Percentiles rank a stretch among this genome's conserved stretches.
Conservation (phyloP, 2,888 invertebrate genomes). For the Drosophila austrosaltans region DNA sequence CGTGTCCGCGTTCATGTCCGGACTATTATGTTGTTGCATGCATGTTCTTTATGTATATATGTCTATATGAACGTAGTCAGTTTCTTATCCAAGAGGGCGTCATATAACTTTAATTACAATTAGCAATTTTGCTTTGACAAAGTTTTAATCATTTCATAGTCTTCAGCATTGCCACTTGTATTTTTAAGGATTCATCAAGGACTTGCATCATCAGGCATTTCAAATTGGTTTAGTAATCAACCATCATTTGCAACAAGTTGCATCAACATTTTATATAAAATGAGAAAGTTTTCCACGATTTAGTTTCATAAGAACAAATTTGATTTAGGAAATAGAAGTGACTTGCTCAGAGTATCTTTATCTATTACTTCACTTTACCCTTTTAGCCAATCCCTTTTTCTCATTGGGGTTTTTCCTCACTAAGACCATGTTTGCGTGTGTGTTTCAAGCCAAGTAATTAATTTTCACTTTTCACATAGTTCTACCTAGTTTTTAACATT, state of each 20-base stretch:
- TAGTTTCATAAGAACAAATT: too few relatives aligned
- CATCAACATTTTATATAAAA: too few relatives aligned
- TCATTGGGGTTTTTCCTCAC: not conserved
- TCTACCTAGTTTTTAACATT: slow-evolving; percentile 30
- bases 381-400: too few relatives aligned
- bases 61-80: slow-evolving; percentile 9
- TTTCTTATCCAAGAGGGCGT: not conserved
- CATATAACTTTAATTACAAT: not conserved
- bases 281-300: too few relatives aligned
- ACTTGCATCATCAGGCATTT: not conserved
- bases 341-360: too few relatives aligned
- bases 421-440: slow-evolving; percentile 32
- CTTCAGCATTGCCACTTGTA: not conserved
- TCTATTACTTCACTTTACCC: too few relatives aligned
- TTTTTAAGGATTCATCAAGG: not conserved
- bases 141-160: slow-evolving; percentile 1
- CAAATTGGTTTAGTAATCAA: too few relatives aligned
- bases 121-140: not conserved
- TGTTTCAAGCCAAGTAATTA: slow-evolving; percentile 53
- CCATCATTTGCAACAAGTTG: too few relatives aligned
- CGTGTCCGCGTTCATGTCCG: not conserved
- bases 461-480: slow-evolving; percentile 61
- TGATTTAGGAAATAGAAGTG: too few relatives aligned
- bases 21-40: slow-evolving; percentile 35
- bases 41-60: slow-evolving; percentile 6